phyloP scores from a whole-genome alignment of 2,888 invertebrate species.

The Toxonevra muliebris region DNA sequence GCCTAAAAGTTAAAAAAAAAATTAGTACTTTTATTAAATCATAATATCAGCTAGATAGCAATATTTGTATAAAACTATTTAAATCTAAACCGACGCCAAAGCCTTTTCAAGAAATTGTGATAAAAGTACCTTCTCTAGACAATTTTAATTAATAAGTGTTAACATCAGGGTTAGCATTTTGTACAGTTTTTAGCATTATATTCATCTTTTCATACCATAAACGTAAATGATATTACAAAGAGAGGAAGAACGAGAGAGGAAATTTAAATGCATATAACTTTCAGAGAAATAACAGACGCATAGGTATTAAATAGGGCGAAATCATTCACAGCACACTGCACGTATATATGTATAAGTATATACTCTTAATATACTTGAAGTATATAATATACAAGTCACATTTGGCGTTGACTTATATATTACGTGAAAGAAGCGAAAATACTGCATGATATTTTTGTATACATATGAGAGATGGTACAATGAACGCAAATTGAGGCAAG shows the following conservation, averaged over 20 bases:
- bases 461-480: constrained; percentile 28
- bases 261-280: neutral
- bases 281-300: constrained; percentile 6
- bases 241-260: neutral
- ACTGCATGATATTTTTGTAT: neutral
- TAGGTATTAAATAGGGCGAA: constrained; percentile 18
- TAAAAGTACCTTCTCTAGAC: no score
- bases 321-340: constrained; percentile 4
- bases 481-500: constrained; percentile 41
- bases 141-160: no score
- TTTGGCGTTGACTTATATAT: constrained; percentile 29
- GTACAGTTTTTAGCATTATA: no score
- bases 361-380: neutral
- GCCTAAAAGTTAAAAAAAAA: constrained; percentile 51
- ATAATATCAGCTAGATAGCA: neutral
- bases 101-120: no score
- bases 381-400: neutral
- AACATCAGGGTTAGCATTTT: no score
- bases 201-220: neutral
- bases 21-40: constrained; percentile 7
- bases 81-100: no score
- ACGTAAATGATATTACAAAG: neutral
- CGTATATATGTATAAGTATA: neutral
- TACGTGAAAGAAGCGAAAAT: constrained; percentile 8
- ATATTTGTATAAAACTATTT: no score